These are phyloP conservation scores for Microcebus griseorufus DNA, from an alignment of 2,113 vertebrate species.

Conservation along the genomic window DNA sequence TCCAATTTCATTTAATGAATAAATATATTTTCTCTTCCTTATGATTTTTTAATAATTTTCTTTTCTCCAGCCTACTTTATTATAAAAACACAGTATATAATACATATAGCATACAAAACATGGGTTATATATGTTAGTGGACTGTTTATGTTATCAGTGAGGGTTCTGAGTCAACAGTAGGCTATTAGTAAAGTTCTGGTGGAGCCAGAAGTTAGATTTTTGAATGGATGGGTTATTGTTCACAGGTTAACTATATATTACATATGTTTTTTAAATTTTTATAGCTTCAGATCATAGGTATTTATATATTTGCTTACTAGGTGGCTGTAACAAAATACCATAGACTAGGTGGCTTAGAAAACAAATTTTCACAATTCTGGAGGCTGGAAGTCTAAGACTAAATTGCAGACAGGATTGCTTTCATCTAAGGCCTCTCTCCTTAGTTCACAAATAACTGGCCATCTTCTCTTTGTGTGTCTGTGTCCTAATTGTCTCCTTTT, in stretches of 20 bases:
- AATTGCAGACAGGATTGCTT: neutral
- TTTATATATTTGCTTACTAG: neutral
- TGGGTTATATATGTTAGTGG: neutral
- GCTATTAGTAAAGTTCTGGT: neutral
- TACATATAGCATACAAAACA: neutral
- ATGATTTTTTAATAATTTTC: neutral
- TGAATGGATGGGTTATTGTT: neutral
- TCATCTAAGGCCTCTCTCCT: neutral
- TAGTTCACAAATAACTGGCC: fast-evolving
- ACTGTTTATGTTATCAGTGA: neutral
- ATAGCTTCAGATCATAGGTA: neutral
- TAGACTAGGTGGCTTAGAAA: neutral
- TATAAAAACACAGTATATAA: neutral
- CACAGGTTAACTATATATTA: neutral
- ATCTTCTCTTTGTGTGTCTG: neutral
- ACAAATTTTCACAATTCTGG: neutral
- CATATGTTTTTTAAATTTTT: neutral
- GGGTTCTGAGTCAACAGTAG: neutral
- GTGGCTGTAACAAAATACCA: neutral
- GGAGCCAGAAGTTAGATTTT: neutral
- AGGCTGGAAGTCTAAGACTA: neutral
- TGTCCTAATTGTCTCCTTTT: neutral
- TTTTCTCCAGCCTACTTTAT: neutral
- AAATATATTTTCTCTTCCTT: neutral
- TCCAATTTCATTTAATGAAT: neutral